Base-by-base conservation (phyloP, 2,113 vertebrate genomes). In the Bubo blakistoni region DNA sequence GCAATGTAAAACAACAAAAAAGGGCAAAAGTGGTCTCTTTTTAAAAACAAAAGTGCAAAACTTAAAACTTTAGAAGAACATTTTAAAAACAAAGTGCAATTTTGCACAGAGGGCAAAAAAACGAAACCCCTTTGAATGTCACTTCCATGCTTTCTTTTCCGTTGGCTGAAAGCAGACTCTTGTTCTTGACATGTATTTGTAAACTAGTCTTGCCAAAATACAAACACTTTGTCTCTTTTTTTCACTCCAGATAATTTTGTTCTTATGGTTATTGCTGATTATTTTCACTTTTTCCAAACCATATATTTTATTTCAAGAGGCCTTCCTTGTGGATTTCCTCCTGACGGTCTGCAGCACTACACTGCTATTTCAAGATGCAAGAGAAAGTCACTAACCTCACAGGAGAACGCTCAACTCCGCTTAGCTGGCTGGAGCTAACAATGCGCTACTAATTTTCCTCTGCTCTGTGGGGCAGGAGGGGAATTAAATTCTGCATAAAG, bases 401-500 rank as follows among this genome's bases (percentile, higher is more conserved):
- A 96, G 94, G 94, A 96, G 96, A 88, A 88, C 97, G 71, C 94
- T 97, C 92, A 86, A 96, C 94, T 76, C 86, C 17, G 77, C 84
- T 96, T 97, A 97, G 94, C 97, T 98, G 94, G 93, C 94, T 98
- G 95, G 95, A 98, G 86, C 94, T 95, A 93, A 97, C 84, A 85
- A 86, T 94, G 92, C 26, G 91, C 93, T 97, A 96, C 79, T 97
- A 86, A 90, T 97, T 98, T 96, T 96, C 94, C 85, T 97, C 96
- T 95, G 88, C 86, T 97, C 97, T 77, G 65, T 40, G 78, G 74
- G 93, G 97, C 96, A 94, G 95, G 94, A 97, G 85, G 96, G 71
- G 95, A 96, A 97, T 97, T 91, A 97, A 96, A 97, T 97, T 97
- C 90, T 98, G 97, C 98, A 97, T 98, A 96, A 98, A 98, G 96